Evolutionary conservation across 2,797 vertebrate genomes (phyloP).

Genomic region (Harpagifer antarcticus): DNA sequence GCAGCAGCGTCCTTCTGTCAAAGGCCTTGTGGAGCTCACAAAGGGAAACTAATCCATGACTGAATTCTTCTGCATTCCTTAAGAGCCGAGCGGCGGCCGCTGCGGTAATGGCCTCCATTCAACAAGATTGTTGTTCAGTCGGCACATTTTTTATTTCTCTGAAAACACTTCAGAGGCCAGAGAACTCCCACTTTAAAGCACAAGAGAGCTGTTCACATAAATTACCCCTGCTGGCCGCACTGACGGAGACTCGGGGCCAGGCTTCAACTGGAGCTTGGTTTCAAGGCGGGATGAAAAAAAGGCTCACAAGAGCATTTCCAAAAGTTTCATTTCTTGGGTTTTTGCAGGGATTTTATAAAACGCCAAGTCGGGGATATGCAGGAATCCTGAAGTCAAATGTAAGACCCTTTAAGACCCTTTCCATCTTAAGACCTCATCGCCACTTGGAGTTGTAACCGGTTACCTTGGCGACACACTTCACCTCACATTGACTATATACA

Average conservation of each 20-base stretch:
- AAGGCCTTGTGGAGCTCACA: slow-evolving; percentile 46
- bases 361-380: too few relatives aligned
- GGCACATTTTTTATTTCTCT: slow-evolving; percentile 46
- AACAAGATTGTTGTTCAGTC: slow-evolving; percentile 39
- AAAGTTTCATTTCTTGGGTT: background rate
- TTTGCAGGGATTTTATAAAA: background rate
- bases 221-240: slow-evolving; percentile 18
- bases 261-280: slow-evolving; percentile 5
- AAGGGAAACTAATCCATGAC: slow-evolving; percentile 68
- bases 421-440: too few relatives aligned
- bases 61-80: slow-evolving; percentile 71
- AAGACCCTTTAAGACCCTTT: too few relatives aligned
- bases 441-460: too few relatives aligned
- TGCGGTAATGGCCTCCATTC: slow-evolving; percentile 45
- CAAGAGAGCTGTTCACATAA: slow-evolving; percentile 44
- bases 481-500: too few relatives aligned
- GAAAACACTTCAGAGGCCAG: slow-evolving; percentile 44
- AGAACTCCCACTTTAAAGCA: slow-evolving; percentile 55
- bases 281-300: slow-evolving; percentile 5
- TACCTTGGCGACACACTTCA: too few relatives aligned
- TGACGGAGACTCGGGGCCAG: slow-evolving; percentile 4
- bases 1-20: slow-evolving; percentile 51
- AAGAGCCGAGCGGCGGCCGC: slow-evolving; percentile 55
- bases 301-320: background rate
- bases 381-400: too few relatives aligned